phyloP scores from a whole-genome alignment of 2,888 invertebrate species.

The Neria commutata region DNA sequence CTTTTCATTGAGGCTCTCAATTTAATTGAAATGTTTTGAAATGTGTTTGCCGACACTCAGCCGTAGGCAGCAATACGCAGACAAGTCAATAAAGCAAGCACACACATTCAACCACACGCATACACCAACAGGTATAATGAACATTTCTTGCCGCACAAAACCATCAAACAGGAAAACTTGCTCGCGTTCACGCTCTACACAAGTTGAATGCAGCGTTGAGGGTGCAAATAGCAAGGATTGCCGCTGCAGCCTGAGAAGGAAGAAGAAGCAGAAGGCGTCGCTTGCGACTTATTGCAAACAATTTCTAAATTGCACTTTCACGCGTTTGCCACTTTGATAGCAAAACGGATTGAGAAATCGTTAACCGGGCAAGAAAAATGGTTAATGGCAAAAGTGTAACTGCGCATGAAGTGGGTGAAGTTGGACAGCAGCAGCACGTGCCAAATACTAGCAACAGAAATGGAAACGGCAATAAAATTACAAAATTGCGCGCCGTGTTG shows the following conservation, averaged over 20 bases:
- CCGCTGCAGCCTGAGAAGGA: too few species aligned
- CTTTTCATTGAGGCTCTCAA: conserved; percentile 4
- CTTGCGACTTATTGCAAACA: background rate
- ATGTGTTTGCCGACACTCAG: conserved; percentile 28
- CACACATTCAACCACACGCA: background rate
- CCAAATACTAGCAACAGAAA: too few species aligned
- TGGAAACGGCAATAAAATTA: too few species aligned
- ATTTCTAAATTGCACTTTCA: conserved; percentile 1
- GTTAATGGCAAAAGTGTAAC: too few species aligned
- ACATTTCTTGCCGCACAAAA: background rate
- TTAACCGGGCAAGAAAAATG: background rate
- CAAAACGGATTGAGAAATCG: background rate
- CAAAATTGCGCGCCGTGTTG: too few species aligned
- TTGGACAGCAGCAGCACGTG: too few species aligned
- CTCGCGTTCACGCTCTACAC: background rate
- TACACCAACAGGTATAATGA: too few species aligned
- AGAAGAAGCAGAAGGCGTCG: background rate
- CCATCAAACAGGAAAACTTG: background rate
- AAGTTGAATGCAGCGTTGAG: background rate
- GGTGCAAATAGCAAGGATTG: background rate
- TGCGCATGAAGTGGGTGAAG: too few species aligned
- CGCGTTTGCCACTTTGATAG: background rate
- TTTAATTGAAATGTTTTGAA: conserved; percentile 49
- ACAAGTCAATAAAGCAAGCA: too few species aligned
- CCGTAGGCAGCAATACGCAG: too few species aligned